Evolutionary conservation across 2,797 vertebrate species (phyloP).

Genomic region (Malurus leucopterus): DNA sequence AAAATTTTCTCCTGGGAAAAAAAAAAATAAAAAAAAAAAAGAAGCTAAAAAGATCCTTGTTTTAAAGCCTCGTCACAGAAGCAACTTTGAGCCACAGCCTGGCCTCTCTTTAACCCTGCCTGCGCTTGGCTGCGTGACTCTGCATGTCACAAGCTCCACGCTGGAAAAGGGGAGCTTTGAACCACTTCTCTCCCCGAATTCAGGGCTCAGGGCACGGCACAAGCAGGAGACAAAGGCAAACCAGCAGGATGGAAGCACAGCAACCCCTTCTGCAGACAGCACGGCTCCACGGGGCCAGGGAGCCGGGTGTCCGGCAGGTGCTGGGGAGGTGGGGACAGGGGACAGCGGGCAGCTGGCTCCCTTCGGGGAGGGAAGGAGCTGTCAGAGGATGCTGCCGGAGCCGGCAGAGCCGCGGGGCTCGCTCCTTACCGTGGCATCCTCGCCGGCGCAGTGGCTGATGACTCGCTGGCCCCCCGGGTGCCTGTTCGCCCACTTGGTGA

Average conservation of each 20-base stretch:
- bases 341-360: not conserved
- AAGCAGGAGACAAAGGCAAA: not conserved
- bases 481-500: constrained; percentile 58
- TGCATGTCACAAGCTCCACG: fast-evolving
- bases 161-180: not conserved
- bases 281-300: not conserved
- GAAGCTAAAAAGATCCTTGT: constrained; percentile 10
- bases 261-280: not conserved
- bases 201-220: not conserved
- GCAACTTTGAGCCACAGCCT: not conserved
- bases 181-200: fast-evolving
- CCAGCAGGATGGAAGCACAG: not conserved
- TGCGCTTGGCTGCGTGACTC: not conserved
- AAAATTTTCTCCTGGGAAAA: not conserved
- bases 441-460: constrained; percentile 70
- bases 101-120: not conserved
- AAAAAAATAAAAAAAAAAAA: not conserved
- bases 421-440: constrained; percentile 74
- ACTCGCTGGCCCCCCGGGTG: constrained; percentile 66
- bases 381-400: not conserved
- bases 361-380: not conserved
- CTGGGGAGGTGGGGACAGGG: not conserved
- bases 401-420: not conserved
- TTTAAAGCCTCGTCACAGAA: constrained; percentile 4
- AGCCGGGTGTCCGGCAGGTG: not conserved